These are phyloP conservation scores for Myotis vivesi DNA, from an alignment of 2,797 vertebrate species.

Conservation along the genomic window DNA sequence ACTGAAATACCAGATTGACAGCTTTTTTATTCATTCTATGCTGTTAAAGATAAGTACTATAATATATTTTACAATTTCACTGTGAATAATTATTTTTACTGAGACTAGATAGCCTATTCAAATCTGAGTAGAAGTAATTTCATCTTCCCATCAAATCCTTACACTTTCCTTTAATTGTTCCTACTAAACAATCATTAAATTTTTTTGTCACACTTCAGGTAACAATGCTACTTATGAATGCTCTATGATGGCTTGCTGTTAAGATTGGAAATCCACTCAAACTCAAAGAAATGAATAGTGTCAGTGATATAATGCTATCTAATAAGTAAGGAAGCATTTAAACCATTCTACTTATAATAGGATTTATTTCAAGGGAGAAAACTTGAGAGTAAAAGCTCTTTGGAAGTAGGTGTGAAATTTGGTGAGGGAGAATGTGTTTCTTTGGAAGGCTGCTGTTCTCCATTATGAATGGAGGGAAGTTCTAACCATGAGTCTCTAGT, in stretches of 20 bases:
- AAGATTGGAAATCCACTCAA: slow-evolving; percentile 53
- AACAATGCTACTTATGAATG: slow-evolving; percentile 27
- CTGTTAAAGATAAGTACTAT: slow-evolving; percentile 34
- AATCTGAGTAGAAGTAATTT: slow-evolving; percentile 46
- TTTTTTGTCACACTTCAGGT: slow-evolving; percentile 49
- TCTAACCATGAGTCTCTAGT: not conserved
- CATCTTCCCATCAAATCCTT: slow-evolving; percentile 19
- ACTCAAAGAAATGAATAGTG: slow-evolving; percentile 47
- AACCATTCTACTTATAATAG: not conserved
- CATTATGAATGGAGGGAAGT: not conserved
- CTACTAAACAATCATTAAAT: slow-evolving; percentile 42
- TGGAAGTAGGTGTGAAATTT: not conserved
- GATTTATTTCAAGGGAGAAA: not conserved
- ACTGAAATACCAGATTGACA: not conserved
- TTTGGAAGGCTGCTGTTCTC: not conserved
- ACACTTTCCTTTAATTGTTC: slow-evolving; percentile 43
- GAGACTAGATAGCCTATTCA: slow-evolving; percentile 26
- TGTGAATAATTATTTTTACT: slow-evolving; percentile 67
- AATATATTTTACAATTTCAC: slow-evolving; percentile 41
- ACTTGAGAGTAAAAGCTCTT: not conserved
- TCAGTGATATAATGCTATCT: slow-evolving; percentile 30
- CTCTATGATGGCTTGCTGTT: slow-evolving; percentile 42
- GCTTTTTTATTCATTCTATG: slow-evolving; percentile 28
- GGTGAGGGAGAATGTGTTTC: not conserved
- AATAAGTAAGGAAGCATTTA: slow-evolving; percentile 37